Base-by-base conservation (phyloP, 2,113 vertebrate genomes). In the Pandion haliaetus region DNA sequence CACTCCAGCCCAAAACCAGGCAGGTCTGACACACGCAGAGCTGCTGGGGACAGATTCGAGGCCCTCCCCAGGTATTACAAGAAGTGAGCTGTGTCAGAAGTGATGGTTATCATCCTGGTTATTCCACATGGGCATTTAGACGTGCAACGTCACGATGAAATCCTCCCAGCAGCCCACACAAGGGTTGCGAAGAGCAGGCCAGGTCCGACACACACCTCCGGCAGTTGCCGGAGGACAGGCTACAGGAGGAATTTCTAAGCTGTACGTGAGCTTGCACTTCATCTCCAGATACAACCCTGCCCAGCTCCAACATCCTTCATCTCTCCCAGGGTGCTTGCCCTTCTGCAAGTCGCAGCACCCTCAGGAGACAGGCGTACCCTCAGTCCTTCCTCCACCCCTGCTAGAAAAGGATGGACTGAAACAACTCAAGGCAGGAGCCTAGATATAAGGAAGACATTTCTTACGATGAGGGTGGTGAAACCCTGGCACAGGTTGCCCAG, bases 61-160 rank as follows among this genome's bases (percentile, higher is more conserved):
- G 36, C 8, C 44, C 7, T 50, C 26, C 8, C 31, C 17, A 11
- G 17, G 12, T 18, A 21, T 31, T 9, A 17, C 8, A 26, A 49
- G 74, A 44, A 20, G 28, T 8, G 50, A 72, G 45, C 25, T 21
- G 34, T 9, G 65, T n/a, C 26, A 1, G 42, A n/a, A 63, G 42
- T 3, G 23, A 4, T 10, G 23, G 49, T 16, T 14, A 29, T 32
- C 47, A 34, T 28, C n/a, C 36, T 1, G 0, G 40, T 38, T 55
- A 36, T 21, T 49, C 62, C 7, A 13, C n/a, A 14, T 0, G 5
- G 69, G 17, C 25, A 6, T 32, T 69, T 14, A 32, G 49, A 62
- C 25, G 44, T 12, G 50, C 44, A 50, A 8, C 12, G 18, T 2
- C 5, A 1, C 0, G 2, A 20, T 0, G 7, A 45, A 47, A 66